Evolutionary conservation across 2,797 vertebrate genomes (phyloP), one percentile per base, ranked within the genome.

Genomic region (Thalassophryne amazonica): DNA sequence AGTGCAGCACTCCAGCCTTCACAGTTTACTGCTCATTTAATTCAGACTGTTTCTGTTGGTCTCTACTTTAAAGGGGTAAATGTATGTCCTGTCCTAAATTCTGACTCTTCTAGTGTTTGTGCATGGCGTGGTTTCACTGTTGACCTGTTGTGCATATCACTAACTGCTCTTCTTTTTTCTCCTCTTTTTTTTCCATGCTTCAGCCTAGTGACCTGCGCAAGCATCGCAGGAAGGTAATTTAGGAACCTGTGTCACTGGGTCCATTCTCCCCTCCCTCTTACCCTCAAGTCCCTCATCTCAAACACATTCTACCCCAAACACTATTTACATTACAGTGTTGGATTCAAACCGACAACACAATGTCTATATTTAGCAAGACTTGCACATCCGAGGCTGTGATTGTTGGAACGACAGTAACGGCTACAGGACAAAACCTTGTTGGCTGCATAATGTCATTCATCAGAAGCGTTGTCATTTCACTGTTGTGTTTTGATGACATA

Each of bases 121-220:
- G 78, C 76, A 64, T 72, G 78, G 59, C 64, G 60, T 56, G 49
- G 17, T 49, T 76, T 29, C 48, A 20, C 50, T 36, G 35, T 47
- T 42, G 39, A 17, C 57, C 54, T 67, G 33, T 39, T 56, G 19
- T 76, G 46, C 15, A 31, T 83, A 67, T 70, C 47, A 85, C 86
- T 88, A 90, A 91, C 80, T 55, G 72, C 60, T 76, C 67, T 30
- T 82, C 61, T 74, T 45, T 43, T 73, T 33, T 81, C 54, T 74
- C 29, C 73, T 48, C 68, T 89, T 82, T 87, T 92, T 87, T 86
- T 91, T 90, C 88, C 93, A 92, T 58, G 91, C 94, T 81, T 92
- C 96, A 99, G 96, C 97, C 97, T 95, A 97, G 96, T 77, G 96
- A 98, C 90, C 94, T 98, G 93, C 94, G 97, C 92, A 98, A 98